Evolutionary conservation across 2,888 invertebrate genomes (phyloP).

Genomic region (Smittia sp.): DNA sequence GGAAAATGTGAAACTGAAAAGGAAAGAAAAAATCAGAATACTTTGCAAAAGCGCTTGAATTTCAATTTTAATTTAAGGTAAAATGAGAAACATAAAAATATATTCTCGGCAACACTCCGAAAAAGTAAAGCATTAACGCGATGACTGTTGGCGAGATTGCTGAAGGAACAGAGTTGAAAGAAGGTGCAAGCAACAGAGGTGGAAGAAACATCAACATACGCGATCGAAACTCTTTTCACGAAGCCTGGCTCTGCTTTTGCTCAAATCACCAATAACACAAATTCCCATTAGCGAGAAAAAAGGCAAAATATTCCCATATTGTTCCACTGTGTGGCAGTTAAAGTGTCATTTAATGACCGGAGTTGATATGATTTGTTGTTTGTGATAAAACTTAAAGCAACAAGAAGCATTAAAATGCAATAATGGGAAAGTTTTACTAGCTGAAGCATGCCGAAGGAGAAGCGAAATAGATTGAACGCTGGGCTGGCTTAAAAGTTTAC

Average conservation of each 20-base stretch:
- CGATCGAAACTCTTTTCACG: no score
- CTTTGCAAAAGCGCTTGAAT: constrained; percentile 15
- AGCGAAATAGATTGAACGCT: not conserved
- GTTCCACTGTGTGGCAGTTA: constrained; percentile 11
- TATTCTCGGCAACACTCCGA: not conserved
- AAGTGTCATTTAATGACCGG: constrained; percentile 36
- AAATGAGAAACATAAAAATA: constrained; percentile 5
- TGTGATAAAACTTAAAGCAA: constrained; percentile 12
- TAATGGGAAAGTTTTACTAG: constrained; percentile 21
- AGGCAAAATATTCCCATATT: constrained; percentile 26
- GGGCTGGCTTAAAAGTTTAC: not conserved
- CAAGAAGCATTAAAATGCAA: constrained; percentile 36
- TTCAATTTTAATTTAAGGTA: constrained; percentile 25
- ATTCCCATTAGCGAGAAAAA: not conserved
- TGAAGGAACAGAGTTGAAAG: no score
- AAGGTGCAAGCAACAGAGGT: no score
- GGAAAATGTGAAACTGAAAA: constrained; percentile 22
- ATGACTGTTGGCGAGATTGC: constrained; percentile 13
- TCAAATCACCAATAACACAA: not conserved
- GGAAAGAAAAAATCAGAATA: constrained; percentile 18
- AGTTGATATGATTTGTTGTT: constrained; percentile 26
- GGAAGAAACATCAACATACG: no score
- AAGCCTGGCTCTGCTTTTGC: no score
- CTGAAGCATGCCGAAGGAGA: not conserved
- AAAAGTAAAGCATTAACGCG: not conserved